Evolutionary conservation across 2,797 vertebrate species (phyloP), one percentile per base, ranked within the genome.

Genomic region (Acrossocheilus fasciatus): DNA sequence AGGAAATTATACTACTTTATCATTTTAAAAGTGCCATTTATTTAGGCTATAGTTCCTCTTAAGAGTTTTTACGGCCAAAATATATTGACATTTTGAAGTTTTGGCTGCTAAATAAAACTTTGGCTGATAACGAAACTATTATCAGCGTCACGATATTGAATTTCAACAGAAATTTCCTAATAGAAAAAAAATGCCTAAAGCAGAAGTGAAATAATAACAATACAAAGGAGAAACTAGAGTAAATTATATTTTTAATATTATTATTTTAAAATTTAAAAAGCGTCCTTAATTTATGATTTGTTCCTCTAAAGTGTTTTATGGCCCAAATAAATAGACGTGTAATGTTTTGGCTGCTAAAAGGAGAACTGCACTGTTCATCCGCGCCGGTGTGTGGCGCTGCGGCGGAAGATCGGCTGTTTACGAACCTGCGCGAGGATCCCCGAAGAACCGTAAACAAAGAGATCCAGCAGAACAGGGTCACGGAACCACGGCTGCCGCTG

Each of bases 401-500:
- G 50, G 2, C 8, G 0, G 1, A 0, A 54, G 9, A 30, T 45
- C 50, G 39, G n/a, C 64, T 6, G 64, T n/a, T 43, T 18, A 36
- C 39, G 1, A 72, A 20, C 84, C 68, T n/a, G 76, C 18, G 6
- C 52, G 1, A 70, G 12, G 54, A 54, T 26, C 66, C 34, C 68
- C 52, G 69, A 87, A 83, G 84, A 81, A 81, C 43, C 78, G 57
- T 74, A 66, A 81, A 86, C 84, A 86, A 86, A 86, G 84, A 75
- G 84, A 50, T 75, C 78, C 78, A 54, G 43, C 6, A 43, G 69
- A 86, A 66, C 30, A 18, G 84, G 41, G 77, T 73, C 69, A 81
- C 78, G 78, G 78, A 85, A 80, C 84, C 84, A 78, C 84, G 57
- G 68, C 66, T 68, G 39, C 45, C 9, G 64, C 66, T 85, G 83